Evolutionary conservation across 2,888 invertebrate species (phyloP), one percentile per base, ranked within the genome.

Genomic region (Cylloceria caligata): DNA sequence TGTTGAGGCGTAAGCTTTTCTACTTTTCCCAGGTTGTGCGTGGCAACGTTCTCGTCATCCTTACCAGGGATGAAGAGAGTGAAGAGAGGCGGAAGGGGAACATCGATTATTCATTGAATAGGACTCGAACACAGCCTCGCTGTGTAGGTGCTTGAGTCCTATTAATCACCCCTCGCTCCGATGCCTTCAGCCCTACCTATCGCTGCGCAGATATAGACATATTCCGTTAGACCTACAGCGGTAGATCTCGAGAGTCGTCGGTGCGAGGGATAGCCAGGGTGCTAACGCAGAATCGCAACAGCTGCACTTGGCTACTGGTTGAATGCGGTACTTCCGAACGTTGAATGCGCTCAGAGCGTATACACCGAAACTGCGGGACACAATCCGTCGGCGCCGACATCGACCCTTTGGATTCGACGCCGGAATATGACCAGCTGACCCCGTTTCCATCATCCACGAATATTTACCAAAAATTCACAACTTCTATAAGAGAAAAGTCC

Each of bases 251-350:
- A 24, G 60, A 13, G 30, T 60, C 34, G 13, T 21, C 36, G n/a
- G 49, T 30, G 16, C 2, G 52, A 30, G 52, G 39, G 19, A 52
- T 36, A 47, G 21, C 45, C 9, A 5, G 69, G 42, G 49, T 47
- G 68, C 21, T 55, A 64, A 42, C 69, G 62, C 52, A 69, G 77
- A 60, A 60, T 77, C 52, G 62, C 68, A 64, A 64, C 77, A 64
- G 49, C 77, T 69, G 77, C 77, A 77, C 67, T 62, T 77, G 77
- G 77, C 77, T 69, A 77, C 77, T 27, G 77, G 77, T 77, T 77
- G 77, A 77, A 77, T 77, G 52, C 69, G 13, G 62, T 49, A 62
- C 69, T 64, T 62, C 30, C 42, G 42, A 62, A 45, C 76, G 30
- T 47, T 27, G 47, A 49, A 62, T 39, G 47, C 60, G 24, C 24